Evolutionary conservation across 2,888 invertebrate genomes (phyloP).

Genomic region (Linnaemya tessellans): DNA sequence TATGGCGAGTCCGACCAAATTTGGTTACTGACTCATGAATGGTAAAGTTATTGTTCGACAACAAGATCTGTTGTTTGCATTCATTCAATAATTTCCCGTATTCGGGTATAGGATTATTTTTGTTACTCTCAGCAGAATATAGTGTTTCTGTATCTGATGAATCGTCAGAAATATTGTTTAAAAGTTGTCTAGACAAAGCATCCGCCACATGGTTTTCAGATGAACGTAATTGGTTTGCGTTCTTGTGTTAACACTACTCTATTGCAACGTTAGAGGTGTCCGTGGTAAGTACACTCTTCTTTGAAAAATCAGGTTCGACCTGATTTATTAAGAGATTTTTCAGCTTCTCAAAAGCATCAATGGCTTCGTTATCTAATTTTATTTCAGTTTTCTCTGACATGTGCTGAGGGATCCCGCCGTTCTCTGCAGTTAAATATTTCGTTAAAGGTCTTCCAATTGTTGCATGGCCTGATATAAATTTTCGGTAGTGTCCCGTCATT

Average conservation of each 20-base stretch:
- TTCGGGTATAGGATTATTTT: too few relatives aligned
- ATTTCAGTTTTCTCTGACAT: conserved; percentile 64
- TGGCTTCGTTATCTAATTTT: conserved; percentile 61
- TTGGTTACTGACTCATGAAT: too few relatives aligned
- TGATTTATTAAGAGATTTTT: too few relatives aligned
- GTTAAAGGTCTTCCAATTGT: conserved; percentile 70
- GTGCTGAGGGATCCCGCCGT: conserved; percentile 68
- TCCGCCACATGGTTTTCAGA: conserved; percentile 57
- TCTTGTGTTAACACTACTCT: conserved; percentile 76
- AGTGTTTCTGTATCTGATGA: background rate
- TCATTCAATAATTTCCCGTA: conserved; percentile 1
- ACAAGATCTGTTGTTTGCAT: too few relatives aligned
- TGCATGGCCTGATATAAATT: too few relatives aligned
- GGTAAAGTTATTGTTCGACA: too few relatives aligned
- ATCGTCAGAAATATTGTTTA: conserved; percentile 33
- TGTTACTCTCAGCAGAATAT: background rate
- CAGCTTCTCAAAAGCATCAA: conserved; percentile 43
- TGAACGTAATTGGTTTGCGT: conserved; percentile 76
- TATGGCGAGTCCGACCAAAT: too few relatives aligned
- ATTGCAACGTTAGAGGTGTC: conserved; percentile 77
- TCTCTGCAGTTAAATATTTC: conserved; percentile 62
- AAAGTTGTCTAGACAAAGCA: background rate
- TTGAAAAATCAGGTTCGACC: too few relatives aligned
- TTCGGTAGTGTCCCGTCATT: too few relatives aligned
- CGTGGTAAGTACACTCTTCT: conserved; percentile 74